Evolutionary conservation across 1,140 invertebrate species (phyloP).

Genomic region (Heliothis virescens): DNA sequence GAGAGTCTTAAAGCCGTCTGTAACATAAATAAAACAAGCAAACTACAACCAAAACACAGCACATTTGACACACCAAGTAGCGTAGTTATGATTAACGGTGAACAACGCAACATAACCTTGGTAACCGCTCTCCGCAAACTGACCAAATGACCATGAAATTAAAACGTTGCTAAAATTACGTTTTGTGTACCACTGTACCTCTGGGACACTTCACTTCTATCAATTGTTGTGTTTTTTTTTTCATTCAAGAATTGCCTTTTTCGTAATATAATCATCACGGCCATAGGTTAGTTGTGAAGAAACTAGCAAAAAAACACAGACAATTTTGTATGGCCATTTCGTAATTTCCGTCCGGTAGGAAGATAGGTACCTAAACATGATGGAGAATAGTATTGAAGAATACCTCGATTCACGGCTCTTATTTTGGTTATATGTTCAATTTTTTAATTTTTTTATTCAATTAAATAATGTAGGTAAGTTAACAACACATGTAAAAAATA

Average conservation of each 20-base stretch:
- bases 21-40: not conserved
- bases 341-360: not conserved
- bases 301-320: not conserved
- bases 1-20: too few relatives aligned
- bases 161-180: slow-evolving; percentile 42
- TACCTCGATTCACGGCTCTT: too few relatives aligned
- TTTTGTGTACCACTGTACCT: slow-evolving; percentile 30
- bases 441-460: too few relatives aligned
- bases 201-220: not conserved
- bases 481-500: too few relatives aligned
- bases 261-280: not conserved
- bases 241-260: not conserved
- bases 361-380: too few relatives aligned
- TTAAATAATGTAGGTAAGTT: too few relatives aligned
- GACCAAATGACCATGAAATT: slow-evolving; percentile 44
- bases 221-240: not conserved
- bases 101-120: slow-evolving; percentile 29
- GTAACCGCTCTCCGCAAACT: slow-evolving; percentile 21
- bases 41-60: not conserved
- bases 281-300: slow-evolving; percentile 16
- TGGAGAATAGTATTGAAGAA: too few relatives aligned
- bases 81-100: slow-evolving; percentile 31
- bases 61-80: not conserved
- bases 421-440: too few relatives aligned
- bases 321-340: not conserved